A percentile compares a stretch with the other conserved stretches of the same genome.
Conservation (phyloP, 2,113 vertebrate species). For the Oxygymnocypris stewartii region DNA sequence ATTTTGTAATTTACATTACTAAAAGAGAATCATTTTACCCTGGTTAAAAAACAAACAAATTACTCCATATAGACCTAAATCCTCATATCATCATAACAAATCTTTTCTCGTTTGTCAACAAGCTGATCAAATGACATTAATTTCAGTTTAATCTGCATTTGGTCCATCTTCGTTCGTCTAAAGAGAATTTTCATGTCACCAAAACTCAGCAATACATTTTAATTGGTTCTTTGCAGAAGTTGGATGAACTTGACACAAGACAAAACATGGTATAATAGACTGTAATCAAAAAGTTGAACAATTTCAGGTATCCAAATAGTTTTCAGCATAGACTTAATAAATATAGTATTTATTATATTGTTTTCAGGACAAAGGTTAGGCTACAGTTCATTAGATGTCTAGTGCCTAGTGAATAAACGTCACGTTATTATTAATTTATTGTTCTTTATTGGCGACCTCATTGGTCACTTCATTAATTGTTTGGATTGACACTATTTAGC, state of each 20-base stretch:
- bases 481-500: no score
- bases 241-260: background rate
- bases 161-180: background rate
- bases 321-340: no score
- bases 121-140: background rate
- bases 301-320: no score
- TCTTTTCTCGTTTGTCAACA: background rate
- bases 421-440: no score
- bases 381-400: no score
- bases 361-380: no score
- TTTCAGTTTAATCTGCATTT: background rate
- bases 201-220: background rate
- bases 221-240: background rate
- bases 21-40: background rate
- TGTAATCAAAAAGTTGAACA: background rate
- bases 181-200: background rate
- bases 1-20: background rate
- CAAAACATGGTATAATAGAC: background rate
- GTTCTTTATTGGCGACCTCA: no score
- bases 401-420: no score
- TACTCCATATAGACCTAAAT: no score
- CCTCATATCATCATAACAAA: constrained; percentile 1
- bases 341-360: no score
- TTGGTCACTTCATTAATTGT: no score
- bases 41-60: no score